These are phyloP conservation scores for Amblyopsis hoosieri DNA, from an alignment of 2,797 vertebrate genomes.

Conservation along the genomic window DNA sequence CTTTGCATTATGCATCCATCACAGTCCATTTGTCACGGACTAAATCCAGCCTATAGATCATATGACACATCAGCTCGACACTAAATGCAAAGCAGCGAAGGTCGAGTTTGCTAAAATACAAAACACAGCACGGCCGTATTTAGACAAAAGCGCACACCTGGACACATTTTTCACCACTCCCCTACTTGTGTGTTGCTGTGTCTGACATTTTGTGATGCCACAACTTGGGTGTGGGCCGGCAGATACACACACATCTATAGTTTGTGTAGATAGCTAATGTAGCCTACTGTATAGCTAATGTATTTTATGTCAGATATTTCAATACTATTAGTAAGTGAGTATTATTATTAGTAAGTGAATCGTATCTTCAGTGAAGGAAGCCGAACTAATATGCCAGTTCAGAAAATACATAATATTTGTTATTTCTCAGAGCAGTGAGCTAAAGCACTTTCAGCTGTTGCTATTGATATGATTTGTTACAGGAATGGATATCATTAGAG, in stretches of 20 bases:
- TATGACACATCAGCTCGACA: conserved; percentile 4
- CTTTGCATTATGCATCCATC: neutral
- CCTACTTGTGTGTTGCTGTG: conserved; percentile 3
- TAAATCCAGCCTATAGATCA: conserved; percentile 13
- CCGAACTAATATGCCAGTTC: too few relatives aligned
- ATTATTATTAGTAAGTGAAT: too few relatives aligned
- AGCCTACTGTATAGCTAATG: too few relatives aligned
- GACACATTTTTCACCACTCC: conserved; percentile 43
- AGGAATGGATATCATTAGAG: neutral
- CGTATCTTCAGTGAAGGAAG: too few relatives aligned
- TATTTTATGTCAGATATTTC: too few relatives aligned
- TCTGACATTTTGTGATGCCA: conserved; percentile 11
- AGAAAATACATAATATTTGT: too few relatives aligned
- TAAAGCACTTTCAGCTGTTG: too few relatives aligned
- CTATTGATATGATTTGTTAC: too few relatives aligned
- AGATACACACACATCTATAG: conserved; percentile 9
- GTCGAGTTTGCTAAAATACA: conserved; percentile 20
- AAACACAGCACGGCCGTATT: conserved; percentile 29
- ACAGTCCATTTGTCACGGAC: neutral
- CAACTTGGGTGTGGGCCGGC: conserved; percentile 36
- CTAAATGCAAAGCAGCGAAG: conserved; percentile 26
- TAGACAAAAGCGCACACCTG: conserved; percentile 20
- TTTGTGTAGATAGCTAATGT: conserved; percentile 22
- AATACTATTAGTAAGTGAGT: too few relatives aligned
- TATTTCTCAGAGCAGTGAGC: too few relatives aligned